These are phyloP conservation scores for Bufo bufo DNA, from an alignment of 2,113 vertebrate genomes.

Conservation along the genomic window DNA sequence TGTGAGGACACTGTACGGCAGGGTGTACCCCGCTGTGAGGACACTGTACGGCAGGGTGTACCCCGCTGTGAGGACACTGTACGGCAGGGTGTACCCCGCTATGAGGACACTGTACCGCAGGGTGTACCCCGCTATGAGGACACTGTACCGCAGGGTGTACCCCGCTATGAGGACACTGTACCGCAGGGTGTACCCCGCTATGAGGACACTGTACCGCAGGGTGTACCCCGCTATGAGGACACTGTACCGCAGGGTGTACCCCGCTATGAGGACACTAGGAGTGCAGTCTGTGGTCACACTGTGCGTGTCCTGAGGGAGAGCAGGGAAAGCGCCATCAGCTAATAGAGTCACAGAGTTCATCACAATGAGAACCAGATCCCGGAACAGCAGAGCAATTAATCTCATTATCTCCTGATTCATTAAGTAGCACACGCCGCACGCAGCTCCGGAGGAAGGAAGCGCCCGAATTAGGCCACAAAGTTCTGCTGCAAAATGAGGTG, in stretches of 20 bases:
- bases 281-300: not conserved
- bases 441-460: not conserved
- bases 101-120: too few species aligned
- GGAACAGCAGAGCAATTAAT: constrained; percentile 46
- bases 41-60: too few species aligned
- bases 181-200: not conserved
- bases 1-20: too few species aligned
- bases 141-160: not conserved
- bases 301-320: not conserved
- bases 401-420: constrained; percentile 44
- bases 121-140: too few species aligned
- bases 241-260: not conserved
- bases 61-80: too few species aligned
- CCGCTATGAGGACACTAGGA: not conserved
- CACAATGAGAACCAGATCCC: constrained; percentile 34
- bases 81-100: too few species aligned
- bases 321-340: not conserved
- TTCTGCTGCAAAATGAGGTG: not conserved
- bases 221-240: not conserved
- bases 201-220: not conserved
- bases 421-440: too few species aligned
- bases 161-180: not conserved
- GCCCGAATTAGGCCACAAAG: not conserved
- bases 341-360: not conserved
- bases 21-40: too few species aligned